These are phyloP conservation scores for Anorthoa munda DNA, from an alignment of 2,888 invertebrate species.

Conservation along the genomic window DNA sequence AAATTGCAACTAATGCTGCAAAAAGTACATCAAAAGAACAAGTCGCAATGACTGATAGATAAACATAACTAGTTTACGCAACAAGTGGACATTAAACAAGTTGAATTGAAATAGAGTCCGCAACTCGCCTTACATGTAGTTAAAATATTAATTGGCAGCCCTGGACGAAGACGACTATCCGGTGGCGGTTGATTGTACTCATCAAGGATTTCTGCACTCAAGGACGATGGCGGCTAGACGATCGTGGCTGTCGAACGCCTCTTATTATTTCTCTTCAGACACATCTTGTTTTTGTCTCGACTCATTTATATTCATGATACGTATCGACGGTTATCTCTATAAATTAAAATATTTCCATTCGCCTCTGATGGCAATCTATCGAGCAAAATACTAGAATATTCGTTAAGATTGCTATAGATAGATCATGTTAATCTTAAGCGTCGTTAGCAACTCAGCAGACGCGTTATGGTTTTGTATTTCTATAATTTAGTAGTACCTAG, in stretches of 20 bases:
- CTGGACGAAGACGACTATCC: conserved; percentile 86
- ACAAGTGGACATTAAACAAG: conserved; percentile 70
- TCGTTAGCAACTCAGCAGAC: conserved; percentile 37
- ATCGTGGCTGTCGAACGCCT: conserved; percentile 85
- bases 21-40: conserved; percentile 44
- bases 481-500: not conserved
- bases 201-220: conserved; percentile 91
- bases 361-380: conserved; percentile 76
- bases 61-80: conserved; percentile 70
- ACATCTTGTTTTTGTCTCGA: conserved; percentile 89
- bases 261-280: conserved; percentile 89
- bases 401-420: conserved; percentile 62
- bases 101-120: conserved; percentile 70
- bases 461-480: conserved; percentile 11
- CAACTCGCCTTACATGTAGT: conserved; percentile 73
- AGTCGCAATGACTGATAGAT: conserved; percentile 62
- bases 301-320: conserved; percentile 90
- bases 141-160: conserved; percentile 86
- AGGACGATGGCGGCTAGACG: conserved; percentile 89
- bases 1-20: conserved; percentile 5
- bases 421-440: conserved; percentile 46
- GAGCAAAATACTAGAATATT: conserved; percentile 71
- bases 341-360: conserved; percentile 86
- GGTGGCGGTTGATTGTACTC: conserved; percentile 91
- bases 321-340: conserved; percentile 88